Evolutionary conservation across 2,113 vertebrate genomes (phyloP).

Genomic region (Peromyscus leucopus): DNA sequence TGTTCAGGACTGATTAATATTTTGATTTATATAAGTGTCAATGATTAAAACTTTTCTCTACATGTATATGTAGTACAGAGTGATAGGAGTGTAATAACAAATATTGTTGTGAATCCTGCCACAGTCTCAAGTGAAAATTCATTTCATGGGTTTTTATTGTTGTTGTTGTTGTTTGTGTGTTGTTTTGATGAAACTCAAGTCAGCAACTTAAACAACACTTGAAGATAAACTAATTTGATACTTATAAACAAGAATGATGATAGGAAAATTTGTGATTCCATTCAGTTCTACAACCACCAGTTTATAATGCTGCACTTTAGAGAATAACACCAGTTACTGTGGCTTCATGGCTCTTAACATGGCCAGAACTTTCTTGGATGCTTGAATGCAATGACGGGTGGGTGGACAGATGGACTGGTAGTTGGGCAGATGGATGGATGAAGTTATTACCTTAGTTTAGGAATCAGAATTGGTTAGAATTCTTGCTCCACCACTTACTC

Average conservation of each 20-base stretch:
- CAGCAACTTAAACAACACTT: neutral
- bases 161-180: neutral
- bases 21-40: neutral
- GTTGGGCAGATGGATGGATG: no score
- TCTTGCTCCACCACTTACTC: no score
- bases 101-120: neutral
- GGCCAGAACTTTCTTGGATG: neutral
- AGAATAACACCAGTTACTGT: neutral
- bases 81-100: neutral
- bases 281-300: neutral
- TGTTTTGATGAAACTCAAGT: neutral
- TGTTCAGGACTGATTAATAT: neutral
- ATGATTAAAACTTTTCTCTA: neutral
- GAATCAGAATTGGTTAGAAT: constrained; percentile 8
- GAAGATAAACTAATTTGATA: neutral
- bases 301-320: neutral
- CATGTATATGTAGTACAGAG: neutral
- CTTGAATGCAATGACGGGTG: neutral
- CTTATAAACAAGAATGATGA: neutral
- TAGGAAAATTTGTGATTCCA: neutral
- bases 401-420: neutral
- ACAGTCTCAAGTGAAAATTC: neutral
- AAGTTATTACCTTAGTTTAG: neutral
- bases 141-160: no score
- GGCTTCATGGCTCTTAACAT: neutral